phyloP scores from a whole-genome alignment of 2,888 invertebrate genomes.

The Apodemia hepburni region DNA sequence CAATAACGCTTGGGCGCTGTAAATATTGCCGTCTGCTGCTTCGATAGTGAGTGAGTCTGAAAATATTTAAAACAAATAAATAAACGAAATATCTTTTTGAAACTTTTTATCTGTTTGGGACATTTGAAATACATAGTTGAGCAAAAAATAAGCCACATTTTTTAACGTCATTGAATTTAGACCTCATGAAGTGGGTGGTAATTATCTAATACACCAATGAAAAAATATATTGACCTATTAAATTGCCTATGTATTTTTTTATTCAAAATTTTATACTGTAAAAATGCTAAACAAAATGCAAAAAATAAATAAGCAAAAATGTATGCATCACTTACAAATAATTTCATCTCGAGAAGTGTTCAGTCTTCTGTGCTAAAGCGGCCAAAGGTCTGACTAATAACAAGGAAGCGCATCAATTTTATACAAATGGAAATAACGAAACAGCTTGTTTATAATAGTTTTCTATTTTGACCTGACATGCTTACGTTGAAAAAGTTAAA shows the following conservation, averaged over 20 bases:
- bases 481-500: conserved; percentile 2
- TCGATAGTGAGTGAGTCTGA: conserved; percentile 72
- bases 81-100: too few relatives aligned
- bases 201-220: too few relatives aligned
- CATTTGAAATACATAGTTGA: too few relatives aligned
- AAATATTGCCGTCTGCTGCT: conserved; percentile 83
- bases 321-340: conserved; percentile 7
- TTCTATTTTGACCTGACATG: conserved; percentile 14
- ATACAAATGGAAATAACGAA: conserved; percentile 15
- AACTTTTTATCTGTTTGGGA: too few relatives aligned
- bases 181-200: too few relatives aligned
- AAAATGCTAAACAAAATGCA: not conserved
- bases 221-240: too few relatives aligned
- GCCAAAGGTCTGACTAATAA: conserved; percentile 2
- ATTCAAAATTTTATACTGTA: too few relatives aligned
- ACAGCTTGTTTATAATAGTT: conserved; percentile 3
- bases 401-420: conserved; percentile 13
- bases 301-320: not conserved
- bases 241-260: too few relatives aligned
- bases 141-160: too few relatives aligned
- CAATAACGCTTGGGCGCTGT: conserved; percentile 89
- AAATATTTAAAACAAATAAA: conserved; percentile 30
- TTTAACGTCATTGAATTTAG: too few relatives aligned
- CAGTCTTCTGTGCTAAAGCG: not conserved
- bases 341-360: conserved; percentile 5